Conservation (phyloP, 2,113 vertebrate species). For the Stigmatopora nigra region DNA sequence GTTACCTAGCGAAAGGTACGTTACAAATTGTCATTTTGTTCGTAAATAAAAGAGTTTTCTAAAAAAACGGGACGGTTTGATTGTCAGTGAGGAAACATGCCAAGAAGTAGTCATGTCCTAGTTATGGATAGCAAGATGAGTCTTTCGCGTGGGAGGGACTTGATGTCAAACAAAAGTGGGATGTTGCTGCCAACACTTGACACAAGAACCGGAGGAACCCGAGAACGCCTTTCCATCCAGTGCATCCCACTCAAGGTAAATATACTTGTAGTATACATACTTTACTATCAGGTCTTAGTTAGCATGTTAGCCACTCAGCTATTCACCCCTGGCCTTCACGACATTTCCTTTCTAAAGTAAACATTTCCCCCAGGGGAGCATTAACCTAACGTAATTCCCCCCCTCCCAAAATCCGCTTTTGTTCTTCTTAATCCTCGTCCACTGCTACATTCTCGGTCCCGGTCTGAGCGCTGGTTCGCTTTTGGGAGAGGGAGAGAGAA, state of each 20-base stretch:
- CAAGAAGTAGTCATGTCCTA: constrained; percentile 5
- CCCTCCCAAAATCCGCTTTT: constrained; percentile 22
- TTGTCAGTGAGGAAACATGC: no score
- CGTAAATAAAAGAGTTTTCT: no score
- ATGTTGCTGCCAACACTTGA: constrained; percentile 21
- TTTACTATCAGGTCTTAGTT: background rate
- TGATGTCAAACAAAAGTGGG: constrained; percentile 42
- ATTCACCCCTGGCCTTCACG: background rate
- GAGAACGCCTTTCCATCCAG: constrained; percentile 20
- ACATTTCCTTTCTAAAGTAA: constrained; percentile 7
- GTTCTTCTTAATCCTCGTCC: constrained; percentile 37
- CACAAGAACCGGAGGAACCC: constrained; percentile 29
- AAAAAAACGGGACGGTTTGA: background rate
- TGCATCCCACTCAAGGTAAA: constrained; percentile 26
- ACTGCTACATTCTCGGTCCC: constrained; percentile 13
- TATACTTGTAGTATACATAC: no score
- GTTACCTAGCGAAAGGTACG: background rate
- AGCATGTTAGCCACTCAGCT: background rate
- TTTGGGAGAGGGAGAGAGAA: constrained; percentile 12
- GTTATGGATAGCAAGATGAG: constrained; percentile 36
- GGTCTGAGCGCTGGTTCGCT: constrained; percentile 7
- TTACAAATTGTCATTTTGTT: background rate
- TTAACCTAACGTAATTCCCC: constrained; percentile 40
- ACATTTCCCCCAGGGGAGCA: background rate
- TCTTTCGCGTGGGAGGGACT: constrained; percentile 52